Conservation (phyloP, 2,113 vertebrate species). For the Lagopus muta region DNA sequence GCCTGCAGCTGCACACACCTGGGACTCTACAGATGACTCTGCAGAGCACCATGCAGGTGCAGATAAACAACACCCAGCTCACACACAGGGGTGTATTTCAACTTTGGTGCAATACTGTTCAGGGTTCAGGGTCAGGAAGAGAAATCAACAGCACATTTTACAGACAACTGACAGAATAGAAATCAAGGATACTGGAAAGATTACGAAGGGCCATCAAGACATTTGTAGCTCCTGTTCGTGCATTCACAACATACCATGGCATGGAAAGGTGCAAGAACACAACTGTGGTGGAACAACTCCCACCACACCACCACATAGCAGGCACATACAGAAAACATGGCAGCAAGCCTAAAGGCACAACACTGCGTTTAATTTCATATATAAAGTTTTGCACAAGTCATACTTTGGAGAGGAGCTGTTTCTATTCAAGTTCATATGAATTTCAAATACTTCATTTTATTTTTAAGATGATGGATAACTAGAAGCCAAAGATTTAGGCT, state of each 20-base stretch:
- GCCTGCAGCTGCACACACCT: not conserved
- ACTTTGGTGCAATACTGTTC: not conserved
- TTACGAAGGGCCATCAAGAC: not conserved
- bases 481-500: slow-evolving; percentile 18
- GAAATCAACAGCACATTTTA: not conserved
- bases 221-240: not conserved
- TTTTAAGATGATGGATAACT: slow-evolving; percentile 24
- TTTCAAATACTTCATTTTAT: slow-evolving; percentile 52
- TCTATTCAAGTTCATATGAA: slow-evolving; percentile 35
- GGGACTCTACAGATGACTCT: not conserved
- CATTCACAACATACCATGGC: not conserved
- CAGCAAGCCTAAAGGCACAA: not conserved
- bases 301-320: not conserved
- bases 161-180: not conserved
- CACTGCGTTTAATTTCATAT: not conserved
- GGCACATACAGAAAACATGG: not conserved
- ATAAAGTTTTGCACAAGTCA: not conserved
- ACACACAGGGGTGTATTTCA: fast-evolving
- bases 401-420: slow-evolving; percentile 3
- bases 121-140: not conserved
- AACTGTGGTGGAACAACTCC: not conserved
- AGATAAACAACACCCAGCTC: not conserved
- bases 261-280: not conserved
- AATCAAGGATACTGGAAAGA: not conserved
- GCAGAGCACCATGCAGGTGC: not conserved